Conservation (phyloP, 2,113 vertebrate genomes). For the Motacilla tschutschensis region DNA sequence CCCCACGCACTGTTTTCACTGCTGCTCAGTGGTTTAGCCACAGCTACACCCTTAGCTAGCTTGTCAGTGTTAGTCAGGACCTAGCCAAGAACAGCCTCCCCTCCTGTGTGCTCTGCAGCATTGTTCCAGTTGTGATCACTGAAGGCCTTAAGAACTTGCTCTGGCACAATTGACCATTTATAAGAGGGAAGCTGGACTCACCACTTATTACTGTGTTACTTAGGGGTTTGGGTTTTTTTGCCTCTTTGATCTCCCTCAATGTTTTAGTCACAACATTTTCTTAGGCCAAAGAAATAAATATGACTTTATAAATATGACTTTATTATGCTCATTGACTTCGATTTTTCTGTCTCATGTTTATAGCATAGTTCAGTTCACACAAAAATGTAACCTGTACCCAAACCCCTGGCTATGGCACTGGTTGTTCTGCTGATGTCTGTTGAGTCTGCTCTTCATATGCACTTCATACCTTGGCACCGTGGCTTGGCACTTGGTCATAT, state of each 20-base stretch:
- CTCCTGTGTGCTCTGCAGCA: neutral
- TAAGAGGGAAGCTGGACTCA: neutral
- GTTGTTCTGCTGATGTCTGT: neutral
- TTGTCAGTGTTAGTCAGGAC: neutral
- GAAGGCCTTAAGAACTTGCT: neutral
- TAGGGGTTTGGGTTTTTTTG: neutral
- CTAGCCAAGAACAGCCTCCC: neutral
- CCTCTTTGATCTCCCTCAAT: neutral
- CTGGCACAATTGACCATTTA: neutral
- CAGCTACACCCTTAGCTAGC: neutral
- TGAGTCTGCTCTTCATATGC: neutral
- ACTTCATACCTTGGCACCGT: neutral
- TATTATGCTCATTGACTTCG: neutral
- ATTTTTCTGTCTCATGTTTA: neutral
- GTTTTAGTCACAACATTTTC: conserved; percentile 19
- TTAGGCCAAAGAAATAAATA: neutral
- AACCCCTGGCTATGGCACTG: neutral
- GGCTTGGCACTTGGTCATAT: neutral
- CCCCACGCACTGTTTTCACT: neutral
- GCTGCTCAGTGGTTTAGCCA: neutral
- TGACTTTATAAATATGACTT: neutral
- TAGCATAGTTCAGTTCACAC: neutral
- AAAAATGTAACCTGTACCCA: neutral
- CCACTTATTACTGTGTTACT: neutral
- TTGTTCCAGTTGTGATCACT: conserved; percentile 3